A percentile compares a stretch with the other conserved stretches of the same genome.
phyloP scores from a whole-genome alignment of 64 coral and sea anemone species.

The Hydrozoanthus tunicans region DNA sequence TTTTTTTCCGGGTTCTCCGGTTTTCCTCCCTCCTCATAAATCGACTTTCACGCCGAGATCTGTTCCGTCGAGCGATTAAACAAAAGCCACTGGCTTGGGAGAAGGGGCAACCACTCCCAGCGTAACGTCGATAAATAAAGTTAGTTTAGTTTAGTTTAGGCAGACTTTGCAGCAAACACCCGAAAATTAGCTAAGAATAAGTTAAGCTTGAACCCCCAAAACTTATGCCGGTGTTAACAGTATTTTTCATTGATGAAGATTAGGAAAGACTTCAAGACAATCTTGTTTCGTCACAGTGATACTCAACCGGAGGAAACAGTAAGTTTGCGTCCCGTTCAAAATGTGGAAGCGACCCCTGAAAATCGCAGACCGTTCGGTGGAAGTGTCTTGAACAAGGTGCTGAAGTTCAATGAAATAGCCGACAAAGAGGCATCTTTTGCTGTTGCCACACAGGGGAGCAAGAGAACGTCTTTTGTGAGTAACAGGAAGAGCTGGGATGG shows the following conservation, averaged over 20 bases:
- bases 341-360: not conserved
- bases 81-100: too few species aligned
- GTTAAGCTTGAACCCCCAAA: too few species aligned
- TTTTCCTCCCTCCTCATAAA: too few species aligned
- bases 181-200: too few species aligned
- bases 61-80: too few species aligned
- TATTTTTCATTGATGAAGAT: not conserved
- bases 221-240: too few species aligned
- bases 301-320: not conserved
- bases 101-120: too few species aligned
- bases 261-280: not conserved
- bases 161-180: too few species aligned
- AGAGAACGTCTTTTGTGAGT: conserved; percentile 1
- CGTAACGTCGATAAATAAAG: too few species aligned
- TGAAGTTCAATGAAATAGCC: conserved; percentile 37
- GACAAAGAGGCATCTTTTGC: not conserved
- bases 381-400: conserved; percentile 14
- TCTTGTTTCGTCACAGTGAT: not conserved
- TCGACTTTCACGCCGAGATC: too few species aligned
- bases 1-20: too few species aligned
- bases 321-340: conserved; percentile 3
- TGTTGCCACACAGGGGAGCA: not conserved
- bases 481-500: conserved; percentile 96
- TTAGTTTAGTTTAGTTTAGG: too few species aligned
- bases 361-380: not conserved